phyloP scores from a whole-genome alignment of 2,113 vertebrate species.

The Cyprinodon tularosa region DNA sequence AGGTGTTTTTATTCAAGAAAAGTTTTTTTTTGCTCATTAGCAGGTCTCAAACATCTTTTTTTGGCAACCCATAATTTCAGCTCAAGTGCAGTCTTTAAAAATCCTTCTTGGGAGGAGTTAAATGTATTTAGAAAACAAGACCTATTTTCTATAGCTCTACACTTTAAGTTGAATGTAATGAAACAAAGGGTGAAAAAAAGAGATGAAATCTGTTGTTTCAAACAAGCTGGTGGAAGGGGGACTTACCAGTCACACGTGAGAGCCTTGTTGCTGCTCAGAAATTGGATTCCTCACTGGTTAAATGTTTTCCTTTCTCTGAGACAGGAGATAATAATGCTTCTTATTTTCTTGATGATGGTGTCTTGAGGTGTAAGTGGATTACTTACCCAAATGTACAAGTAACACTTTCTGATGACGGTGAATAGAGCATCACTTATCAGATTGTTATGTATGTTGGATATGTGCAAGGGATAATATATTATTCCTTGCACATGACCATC shows the following conservation, averaged over 20 bases:
- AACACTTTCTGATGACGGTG: neutral
- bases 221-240: too few relatives aligned
- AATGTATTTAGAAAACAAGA: too few relatives aligned
- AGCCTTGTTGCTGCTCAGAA: neutral
- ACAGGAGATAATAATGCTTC: neutral
- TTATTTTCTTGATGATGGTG: neutral
- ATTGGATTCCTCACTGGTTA: neutral
- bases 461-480: neutral
- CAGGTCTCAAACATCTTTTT: too few relatives aligned
- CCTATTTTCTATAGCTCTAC: too few relatives aligned
- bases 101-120: too few relatives aligned
- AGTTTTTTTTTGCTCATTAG: too few relatives aligned
- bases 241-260: neutral
- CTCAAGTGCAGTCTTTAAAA: too few relatives aligned
- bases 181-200: too few relatives aligned
- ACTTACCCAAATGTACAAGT: neutral
- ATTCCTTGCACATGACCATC: neutral
- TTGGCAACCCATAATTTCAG: too few relatives aligned
- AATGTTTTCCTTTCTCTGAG: neutral
- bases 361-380: neutral
- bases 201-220: too few relatives aligned
- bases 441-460: neutral
- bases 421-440: neutral
- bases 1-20: too few relatives aligned
- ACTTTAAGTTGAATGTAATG: too few relatives aligned